Conservation (phyloP, 64 coral and sea anemone genomes). For the Hydrozoanthus tunicans region DNA sequence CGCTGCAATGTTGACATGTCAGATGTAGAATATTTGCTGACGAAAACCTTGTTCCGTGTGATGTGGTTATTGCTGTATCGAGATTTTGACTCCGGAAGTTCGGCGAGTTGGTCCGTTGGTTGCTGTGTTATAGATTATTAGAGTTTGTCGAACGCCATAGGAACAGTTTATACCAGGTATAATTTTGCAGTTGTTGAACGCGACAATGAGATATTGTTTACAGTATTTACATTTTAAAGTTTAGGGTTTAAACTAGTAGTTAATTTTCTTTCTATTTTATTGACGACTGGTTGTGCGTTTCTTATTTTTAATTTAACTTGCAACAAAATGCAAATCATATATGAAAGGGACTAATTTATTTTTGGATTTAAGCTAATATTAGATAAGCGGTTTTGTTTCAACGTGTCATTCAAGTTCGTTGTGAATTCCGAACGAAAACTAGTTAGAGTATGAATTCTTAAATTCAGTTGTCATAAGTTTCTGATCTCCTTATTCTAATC, state of each 20-base stretch:
- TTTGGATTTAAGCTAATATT: constrained; percentile 16
- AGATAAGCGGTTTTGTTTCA: not conserved
- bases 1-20: constrained; percentile 36
- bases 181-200: not conserved
- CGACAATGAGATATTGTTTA: not conserved
- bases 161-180: not conserved
- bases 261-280: constrained; percentile 3
- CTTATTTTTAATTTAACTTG: not conserved
- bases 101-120: not conserved
- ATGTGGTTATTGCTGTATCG: not conserved
- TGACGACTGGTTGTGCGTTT: not conserved
- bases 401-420: not conserved
- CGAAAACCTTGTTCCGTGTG: constrained; percentile 1
- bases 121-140: not conserved
- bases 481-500: too few relatives aligned
- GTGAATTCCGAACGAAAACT: not conserved
- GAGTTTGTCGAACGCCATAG: not conserved
- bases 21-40: not conserved
- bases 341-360: not conserved
- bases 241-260: not conserved
- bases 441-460: not conserved
- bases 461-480: not conserved
- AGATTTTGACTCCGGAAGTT: constrained; percentile 19
- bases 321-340: constrained; percentile 1
- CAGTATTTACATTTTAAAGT: constrained; percentile 16